These are phyloP conservation scores for Heteractis magnifica DNA, from an alignment of 92 coral and sea anemone genomes.

Conservation along the genomic window DNA sequence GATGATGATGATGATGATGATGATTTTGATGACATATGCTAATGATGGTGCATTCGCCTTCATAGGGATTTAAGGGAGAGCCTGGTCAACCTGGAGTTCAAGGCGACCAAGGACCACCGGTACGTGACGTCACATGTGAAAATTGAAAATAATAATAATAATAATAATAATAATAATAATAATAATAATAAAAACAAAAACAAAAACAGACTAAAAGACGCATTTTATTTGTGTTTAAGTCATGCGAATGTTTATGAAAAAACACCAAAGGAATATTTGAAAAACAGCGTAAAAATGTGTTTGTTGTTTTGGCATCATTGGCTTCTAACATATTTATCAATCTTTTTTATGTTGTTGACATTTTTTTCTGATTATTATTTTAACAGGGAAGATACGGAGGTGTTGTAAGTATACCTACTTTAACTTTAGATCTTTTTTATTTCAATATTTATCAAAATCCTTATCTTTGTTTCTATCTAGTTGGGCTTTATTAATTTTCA, in stretches of 20 bases:
- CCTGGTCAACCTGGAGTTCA: slow-evolving; percentile 49
- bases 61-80: slow-evolving; percentile 64
- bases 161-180: no score
- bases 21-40: not conserved
- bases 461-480: no score
- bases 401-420: slow-evolving; percentile 24
- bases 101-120: slow-evolving; percentile 65
- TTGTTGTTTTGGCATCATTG: no score
- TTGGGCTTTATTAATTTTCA: no score
- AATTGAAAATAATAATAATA: no score
- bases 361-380: not conserved
- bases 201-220: no score
- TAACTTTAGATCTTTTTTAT: not conserved
- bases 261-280: no score
- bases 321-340: not conserved
- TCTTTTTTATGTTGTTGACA: not conserved
- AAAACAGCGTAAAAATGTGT: no score
- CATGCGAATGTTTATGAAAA: no score
- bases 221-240: not conserved
- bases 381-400: slow-evolving; percentile 57
- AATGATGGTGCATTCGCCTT: not conserved
- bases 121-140: slow-evolving; percentile 9
- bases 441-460: no score
- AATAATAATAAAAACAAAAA: no score
- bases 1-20: not conserved